Evolutionary conservation across 2,888 invertebrate genomes (phyloP), one percentile per base, ranked within the genome.

Genomic region (Drosophila emarginata): DNA sequence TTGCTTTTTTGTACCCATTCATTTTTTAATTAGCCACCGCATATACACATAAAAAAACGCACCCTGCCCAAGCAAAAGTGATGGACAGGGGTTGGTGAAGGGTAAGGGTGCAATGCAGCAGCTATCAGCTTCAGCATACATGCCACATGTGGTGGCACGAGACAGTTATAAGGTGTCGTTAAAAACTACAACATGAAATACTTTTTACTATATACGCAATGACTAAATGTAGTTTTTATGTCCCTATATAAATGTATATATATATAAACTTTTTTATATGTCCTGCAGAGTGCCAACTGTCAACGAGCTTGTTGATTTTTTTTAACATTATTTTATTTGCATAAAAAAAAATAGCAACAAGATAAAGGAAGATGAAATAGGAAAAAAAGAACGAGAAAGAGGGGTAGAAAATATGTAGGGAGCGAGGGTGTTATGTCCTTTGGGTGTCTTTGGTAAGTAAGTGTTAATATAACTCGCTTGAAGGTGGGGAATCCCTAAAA

Each of bases 11-110:
- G 40, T 45, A 21, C 45, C 45, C 50, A 62, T 73, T 85, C 71
- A 70, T 76, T 84, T 84, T 87, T 86, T 87, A 85, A 85, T 85
- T 85, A 85, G 88, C 84, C 75, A 74, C 63, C 86, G 36, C 36
- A 75, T 78, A 85, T 66, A 79, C 83, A 54, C 36, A 75, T 78
- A 85, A 67, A 79, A 84, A 85, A 45, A 45, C 45, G 72, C 76
- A 79, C 72, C 73, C 73, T 74, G 65, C 21, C 45, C 45, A 21
- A 21, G 4, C 7, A 21, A 18, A 45, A 18, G 45, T 45, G 12
- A 4, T 39, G 39, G 11, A 9, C 7, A 11, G 28, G 5, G 6
- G 28, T 28, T 28, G 6, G 36, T 1, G 15, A 11, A 1, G 45
- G 45, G 45, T 18, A 21, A 11, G 45, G 45, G 45, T 45, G 18